Base-by-base conservation (phyloP, 2,888 invertebrate genomes). In the Dinocampus coccinellae region DNA sequence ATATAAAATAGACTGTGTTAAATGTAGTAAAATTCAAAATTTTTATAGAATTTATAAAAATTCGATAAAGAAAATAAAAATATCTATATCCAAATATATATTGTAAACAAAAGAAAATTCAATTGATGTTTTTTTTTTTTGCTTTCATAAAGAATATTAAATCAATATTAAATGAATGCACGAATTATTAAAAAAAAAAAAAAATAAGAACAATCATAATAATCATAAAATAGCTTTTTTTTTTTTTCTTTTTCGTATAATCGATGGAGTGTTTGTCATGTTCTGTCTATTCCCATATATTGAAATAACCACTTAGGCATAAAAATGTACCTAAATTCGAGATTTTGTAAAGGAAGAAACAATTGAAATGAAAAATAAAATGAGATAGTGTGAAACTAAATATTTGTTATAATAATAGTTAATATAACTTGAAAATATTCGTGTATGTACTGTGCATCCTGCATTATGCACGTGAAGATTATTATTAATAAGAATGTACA, bases 1-100 rank as follows among this genome's bases (percentile, higher is more conserved):
- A 47, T 16, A 47, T 47, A 83, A 85, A n/a, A 85, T 85, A 83
- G 85, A 85, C 86, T 86, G 85, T 86, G 85, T 85, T 85, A 85
- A 82, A 83, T 74, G 58, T 42, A 33, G 22, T 62, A 60, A 66
- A 68, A 60, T 16, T 7, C 16, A 16, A 47, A 47, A 16, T 4
- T 16, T 47, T 7, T 16, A 16, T 47, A 47, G 47, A 47, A 47
- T 20, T 6, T 2, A 16, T 47, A 47, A 16, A 47, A 47, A n/a
- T 47, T 16, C 16, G n/a, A 6, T 7, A 16, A 47, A 2, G 6
- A 16, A 11, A 13, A 13, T 26, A n/a, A n/a, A n/a, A n/a, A n/a
- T n/a, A n/a, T n/a, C n/a, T n/a, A n/a, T n/a, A n/a, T n/a, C n/a
- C n/a, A n/a, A n/a, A n/a, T n/a, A n/a, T n/a, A n/a, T n/a, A n/a